A percentile compares a stretch with the other conserved stretches of the same genome.
Evolutionary conservation across 1,140 invertebrate genomes (phyloP).

Genomic region (Platyscapa corneri): DNA sequence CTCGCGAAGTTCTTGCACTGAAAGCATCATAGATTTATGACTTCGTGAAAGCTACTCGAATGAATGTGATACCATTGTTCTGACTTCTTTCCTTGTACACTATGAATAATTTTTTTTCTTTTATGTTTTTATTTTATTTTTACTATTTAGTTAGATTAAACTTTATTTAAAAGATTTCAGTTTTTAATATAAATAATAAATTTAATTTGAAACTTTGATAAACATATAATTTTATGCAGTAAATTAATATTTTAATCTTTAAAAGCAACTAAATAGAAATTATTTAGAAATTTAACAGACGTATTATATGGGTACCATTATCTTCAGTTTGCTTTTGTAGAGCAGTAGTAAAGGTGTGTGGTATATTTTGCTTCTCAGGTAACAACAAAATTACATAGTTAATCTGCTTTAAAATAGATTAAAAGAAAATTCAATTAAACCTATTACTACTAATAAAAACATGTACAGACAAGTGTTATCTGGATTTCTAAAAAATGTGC

Average conservation of each 20-base stretch:
- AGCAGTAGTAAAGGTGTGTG: conserved; percentile 59
- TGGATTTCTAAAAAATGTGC: conserved; percentile 35
- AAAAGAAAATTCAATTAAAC: not conserved
- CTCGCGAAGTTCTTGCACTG: not conserved
- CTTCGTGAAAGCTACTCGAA: not conserved
- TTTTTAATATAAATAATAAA: not conserved
- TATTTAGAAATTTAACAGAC: conserved; percentile 18
- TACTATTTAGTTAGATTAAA: not conserved
- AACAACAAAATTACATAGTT: not conserved
- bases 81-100: not conserved
- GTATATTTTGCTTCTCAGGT: conserved; percentile 5
- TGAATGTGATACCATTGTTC: not conserved
- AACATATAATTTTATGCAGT: not conserved
- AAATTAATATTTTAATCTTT: conserved; percentile 1
- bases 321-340: conserved; percentile 52
- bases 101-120: not conserved
- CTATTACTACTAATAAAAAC: not conserved
- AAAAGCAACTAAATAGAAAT: not conserved
- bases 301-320: conserved; percentile 54
- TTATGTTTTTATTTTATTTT: not conserved
- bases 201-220: not conserved
- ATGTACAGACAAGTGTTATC: not conserved
- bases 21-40: not conserved
- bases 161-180: not conserved
- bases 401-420: conserved; percentile 3